Conservation (phyloP, 2,888 invertebrate genomes). For the Biston betularia region DNA sequence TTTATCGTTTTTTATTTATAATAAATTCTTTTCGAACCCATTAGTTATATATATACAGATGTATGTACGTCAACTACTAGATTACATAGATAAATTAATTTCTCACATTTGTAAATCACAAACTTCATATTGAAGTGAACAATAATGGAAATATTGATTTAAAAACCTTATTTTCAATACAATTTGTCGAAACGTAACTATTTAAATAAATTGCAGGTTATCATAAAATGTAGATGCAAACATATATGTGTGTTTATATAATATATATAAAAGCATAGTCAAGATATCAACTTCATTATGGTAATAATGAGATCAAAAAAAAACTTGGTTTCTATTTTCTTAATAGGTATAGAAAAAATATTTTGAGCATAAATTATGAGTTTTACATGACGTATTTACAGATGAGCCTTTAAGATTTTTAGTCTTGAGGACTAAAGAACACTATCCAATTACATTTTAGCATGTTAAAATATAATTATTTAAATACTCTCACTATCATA, state of each 20-base stretch:
- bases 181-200: background rate
- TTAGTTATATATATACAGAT: background rate
- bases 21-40: too few species aligned
- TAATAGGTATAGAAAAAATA: constrained; percentile 28
- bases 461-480: too few species aligned
- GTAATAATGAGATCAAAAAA: constrained; percentile 37
- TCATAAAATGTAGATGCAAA: background rate
- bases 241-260: too few species aligned
- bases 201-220: background rate
- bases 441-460: background rate
- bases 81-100: constrained; percentile 18
- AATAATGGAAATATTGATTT: constrained; percentile 14
- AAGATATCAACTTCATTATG: constrained; percentile 17
- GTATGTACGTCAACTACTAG: constrained; percentile 4
- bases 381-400: constrained; percentile 37
- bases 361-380: constrained; percentile 35
- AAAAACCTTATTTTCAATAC: background rate
- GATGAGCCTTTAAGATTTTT: constrained; percentile 12
- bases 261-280: background rate
- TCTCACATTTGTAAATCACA: constrained; percentile 23
- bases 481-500: too few species aligned
- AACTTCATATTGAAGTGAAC: constrained; percentile 23
- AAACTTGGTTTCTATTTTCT: constrained; percentile 16
- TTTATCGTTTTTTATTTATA: too few species aligned
- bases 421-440: background rate